Evolutionary conservation across 2,888 invertebrate species (phyloP), one percentile per base, ranked within the genome.

Genomic region (Mycogona germanica): DNA sequence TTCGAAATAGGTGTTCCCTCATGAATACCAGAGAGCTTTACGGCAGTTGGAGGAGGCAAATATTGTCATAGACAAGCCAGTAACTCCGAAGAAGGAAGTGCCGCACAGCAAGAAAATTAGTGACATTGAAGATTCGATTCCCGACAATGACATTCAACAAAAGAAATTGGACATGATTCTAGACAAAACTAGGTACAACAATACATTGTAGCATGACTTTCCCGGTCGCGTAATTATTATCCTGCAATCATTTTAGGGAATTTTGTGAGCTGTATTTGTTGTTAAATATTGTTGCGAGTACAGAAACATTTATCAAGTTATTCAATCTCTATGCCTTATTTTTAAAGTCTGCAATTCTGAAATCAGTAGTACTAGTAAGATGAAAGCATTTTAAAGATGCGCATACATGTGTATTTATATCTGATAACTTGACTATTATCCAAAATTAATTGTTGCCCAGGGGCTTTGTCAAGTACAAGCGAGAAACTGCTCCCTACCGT

Each of bases 401-500:
- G n/a, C n/a, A n/a, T n/a, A n/a, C n/a, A n/a, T 9, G 7, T 41
- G 7, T 41, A 41, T n/a, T 41, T 7, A 41, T 41, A 9, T 41
- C 19, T 7, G 7, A 3, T 9, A 25, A 23, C 19, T 9, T 25
- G 9, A 14, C 19, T 21, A n/a, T 45, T 9, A 14, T 23, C 46
- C 6, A 21, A 7, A 21, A 14, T 12, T 14, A 21, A 9, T 45
- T 45, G n/a, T 29, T 42, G 12, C n/a, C n/a, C 7, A 82, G 86
- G 62, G 96, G 97, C 56, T 98, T 98, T 71, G 85, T 97, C 68
- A 96, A 95, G 67, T 98, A 98, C 75, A 83, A 85, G 54, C 80
- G 97, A 53, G 91, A 96, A 68, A 83, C 81, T 1, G 76, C 79
- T 1, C 74, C 86, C 62, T 98, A 98, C 73, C 81, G 97, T 1